Percentiles rank a stretch among this genome's conserved stretches.
These are phyloP conservation scores for Galendromus occidentalis DNA, from an alignment of 1,140 invertebrate species.

Conservation along the genomic window DNA sequence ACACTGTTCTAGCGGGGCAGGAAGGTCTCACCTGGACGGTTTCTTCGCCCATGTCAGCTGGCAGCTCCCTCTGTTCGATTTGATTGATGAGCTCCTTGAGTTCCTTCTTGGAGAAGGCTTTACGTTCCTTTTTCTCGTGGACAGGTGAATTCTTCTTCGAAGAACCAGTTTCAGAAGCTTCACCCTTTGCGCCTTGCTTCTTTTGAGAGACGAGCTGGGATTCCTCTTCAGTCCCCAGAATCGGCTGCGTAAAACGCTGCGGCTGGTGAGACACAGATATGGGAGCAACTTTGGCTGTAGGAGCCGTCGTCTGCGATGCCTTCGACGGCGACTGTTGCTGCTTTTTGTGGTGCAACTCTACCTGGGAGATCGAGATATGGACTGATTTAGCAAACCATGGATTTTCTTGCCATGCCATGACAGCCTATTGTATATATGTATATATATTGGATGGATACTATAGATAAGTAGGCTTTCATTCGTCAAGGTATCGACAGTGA, in stretches of 20 bases:
- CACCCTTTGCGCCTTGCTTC: too few relatives aligned
- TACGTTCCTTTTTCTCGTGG: background rate
- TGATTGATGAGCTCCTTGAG: background rate
- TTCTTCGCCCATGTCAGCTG: background rate
- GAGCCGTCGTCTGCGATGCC: background rate
- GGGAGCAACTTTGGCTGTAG: too few relatives aligned
- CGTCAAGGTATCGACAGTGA: too few relatives aligned
- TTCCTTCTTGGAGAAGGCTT: conserved; percentile 3
- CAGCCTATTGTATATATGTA: background rate
- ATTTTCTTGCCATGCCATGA: background rate
- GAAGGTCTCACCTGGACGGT: background rate
- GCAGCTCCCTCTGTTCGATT: background rate
- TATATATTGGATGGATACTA: too few relatives aligned
- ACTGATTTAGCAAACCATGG: background rate
- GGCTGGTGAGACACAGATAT: too few relatives aligned
- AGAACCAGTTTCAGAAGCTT: too few relatives aligned
- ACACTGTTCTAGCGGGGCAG: too few relatives aligned
- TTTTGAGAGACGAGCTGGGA: too few relatives aligned
- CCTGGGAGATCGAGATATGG: background rate
- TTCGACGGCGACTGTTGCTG: conserved; percentile 4
- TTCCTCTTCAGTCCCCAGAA: too few relatives aligned
- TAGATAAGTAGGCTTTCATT: too few relatives aligned
- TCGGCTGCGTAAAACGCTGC: too few relatives aligned
- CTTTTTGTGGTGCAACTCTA: conserved; percentile 5
- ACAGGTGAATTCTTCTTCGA: background rate